Percentiles rank a stretch among this genome's conserved stretches.
Evolutionary conservation across 1,140 invertebrate species (phyloP).

Genomic region (Pinna nobilis): DNA sequence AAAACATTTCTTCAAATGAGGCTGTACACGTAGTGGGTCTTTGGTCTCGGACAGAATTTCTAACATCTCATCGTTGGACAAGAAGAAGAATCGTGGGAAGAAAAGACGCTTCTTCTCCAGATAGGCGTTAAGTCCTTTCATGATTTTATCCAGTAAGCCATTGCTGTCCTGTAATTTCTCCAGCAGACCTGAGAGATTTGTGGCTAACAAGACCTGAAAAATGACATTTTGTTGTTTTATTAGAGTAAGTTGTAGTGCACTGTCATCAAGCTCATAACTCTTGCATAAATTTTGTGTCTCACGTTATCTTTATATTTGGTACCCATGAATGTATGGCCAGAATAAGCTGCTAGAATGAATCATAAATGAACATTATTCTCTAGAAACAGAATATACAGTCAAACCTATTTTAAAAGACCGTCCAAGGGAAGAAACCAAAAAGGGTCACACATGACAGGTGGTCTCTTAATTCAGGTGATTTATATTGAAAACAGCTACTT

Average conservation of each 20-base stretch:
- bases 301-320: too few species aligned
- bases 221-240: not conserved
- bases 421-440: too few species aligned
- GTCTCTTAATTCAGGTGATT: too few species aligned
- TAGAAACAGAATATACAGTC: too few species aligned
- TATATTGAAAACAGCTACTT: too few species aligned
- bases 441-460: too few species aligned
- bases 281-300: too few species aligned
- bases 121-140: conserved; percentile 75
- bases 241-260: not conserved
- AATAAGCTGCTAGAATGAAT: too few species aligned
- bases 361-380: too few species aligned
- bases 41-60: conserved; percentile 77
- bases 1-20: conserved; percentile 76
- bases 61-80: conserved; percentile 76
- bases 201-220: conserved; percentile 69
- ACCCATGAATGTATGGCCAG: too few species aligned
- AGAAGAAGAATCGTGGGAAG: conserved; percentile 76
- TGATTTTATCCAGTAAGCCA: conserved; percentile 74
- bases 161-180: conserved; percentile 74
- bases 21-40: conserved; percentile 74
- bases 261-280: too few species aligned
- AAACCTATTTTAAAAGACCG: too few species aligned
- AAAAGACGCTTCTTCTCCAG: conserved; percentile 76
- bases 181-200: conserved; percentile 68